A percentile compares a stretch with the other conserved stretches of the same genome.
phyloP scores from a whole-genome alignment of 2,797 vertebrate species.

The Myripristis jacobus region DNA sequence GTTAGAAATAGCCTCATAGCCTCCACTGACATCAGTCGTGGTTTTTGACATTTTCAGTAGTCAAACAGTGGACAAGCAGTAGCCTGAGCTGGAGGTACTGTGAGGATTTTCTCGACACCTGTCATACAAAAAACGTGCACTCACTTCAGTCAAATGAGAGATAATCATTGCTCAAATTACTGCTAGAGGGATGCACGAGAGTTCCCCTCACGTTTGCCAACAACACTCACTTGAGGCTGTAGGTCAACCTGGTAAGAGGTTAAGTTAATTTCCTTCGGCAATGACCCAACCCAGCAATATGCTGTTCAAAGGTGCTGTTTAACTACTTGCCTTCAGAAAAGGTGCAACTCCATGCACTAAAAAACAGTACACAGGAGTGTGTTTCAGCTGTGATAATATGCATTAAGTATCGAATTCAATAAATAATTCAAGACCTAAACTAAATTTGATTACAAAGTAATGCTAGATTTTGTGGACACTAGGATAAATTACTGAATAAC shows the following conservation, averaged over 20 bases:
- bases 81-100: not conserved
- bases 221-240: slow-evolving; percentile 16
- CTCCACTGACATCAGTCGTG: not conserved
- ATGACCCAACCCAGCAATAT: not conserved
- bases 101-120: slow-evolving; percentile 3
- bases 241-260: slow-evolving; percentile 11
- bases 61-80: slow-evolving; percentile 7
- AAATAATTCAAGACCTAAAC: not conserved
- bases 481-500: not conserved
- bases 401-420: not conserved
- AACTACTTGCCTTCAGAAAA: slow-evolving; percentile 10
- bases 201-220: slow-evolving; percentile 17
- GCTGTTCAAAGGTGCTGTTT: too few species aligned
- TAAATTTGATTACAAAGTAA: not conserved
- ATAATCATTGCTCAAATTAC: not conserved
- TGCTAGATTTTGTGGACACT: not conserved
- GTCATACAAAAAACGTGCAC: not conserved
- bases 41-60: not conserved
- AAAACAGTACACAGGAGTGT: not conserved
- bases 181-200: not conserved
- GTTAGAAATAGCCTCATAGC: not conserved
- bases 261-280: not conserved
- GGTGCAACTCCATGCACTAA: not conserved
- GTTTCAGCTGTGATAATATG: not conserved
- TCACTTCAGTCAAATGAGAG: not conserved